Conservation (phyloP, 1,140 invertebrate genomes). For the Ips typographus region DNA sequence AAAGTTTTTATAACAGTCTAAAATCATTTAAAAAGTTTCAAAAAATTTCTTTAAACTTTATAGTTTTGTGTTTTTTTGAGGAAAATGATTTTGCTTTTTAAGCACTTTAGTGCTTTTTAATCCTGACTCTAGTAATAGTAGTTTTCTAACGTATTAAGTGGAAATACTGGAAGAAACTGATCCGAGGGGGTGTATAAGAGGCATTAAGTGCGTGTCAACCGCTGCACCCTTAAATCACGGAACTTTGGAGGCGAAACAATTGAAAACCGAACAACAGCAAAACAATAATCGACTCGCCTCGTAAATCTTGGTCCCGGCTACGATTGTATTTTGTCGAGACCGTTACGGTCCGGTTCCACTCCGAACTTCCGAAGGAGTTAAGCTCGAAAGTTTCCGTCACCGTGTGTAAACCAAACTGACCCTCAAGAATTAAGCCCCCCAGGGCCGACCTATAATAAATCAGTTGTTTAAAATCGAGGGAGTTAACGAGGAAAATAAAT, state of each 20-base stretch:
- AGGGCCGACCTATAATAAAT: slow-evolving; percentile 17
- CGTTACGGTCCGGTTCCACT: slow-evolving; percentile 31
- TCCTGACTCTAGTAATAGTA: too few species aligned
- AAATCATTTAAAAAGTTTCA: too few species aligned
- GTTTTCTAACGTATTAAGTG: too few species aligned
- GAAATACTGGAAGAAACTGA: too few species aligned
- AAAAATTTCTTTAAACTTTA: too few species aligned
- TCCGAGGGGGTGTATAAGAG: neutral
- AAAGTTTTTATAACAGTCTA: too few species aligned
- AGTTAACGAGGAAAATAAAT: slow-evolving; percentile 7
- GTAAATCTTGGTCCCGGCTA: slow-evolving; percentile 30
- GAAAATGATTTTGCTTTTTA: too few species aligned
- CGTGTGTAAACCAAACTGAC: slow-evolving; percentile 32
- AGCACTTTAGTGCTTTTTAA: too few species aligned
- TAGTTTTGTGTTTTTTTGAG: too few species aligned
- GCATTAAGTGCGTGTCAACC: slow-evolving; percentile 1
- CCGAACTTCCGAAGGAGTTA: slow-evolving; percentile 33
- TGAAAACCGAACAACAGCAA: slow-evolving; percentile 32
- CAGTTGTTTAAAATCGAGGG: slow-evolving; percentile 23
- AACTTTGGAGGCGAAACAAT: slow-evolving; percentile 21
- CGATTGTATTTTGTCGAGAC: slow-evolving; percentile 35
- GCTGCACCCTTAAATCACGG: slow-evolving; percentile 19
- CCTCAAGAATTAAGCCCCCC: slow-evolving; percentile 18
- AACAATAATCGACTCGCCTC: slow-evolving; percentile 35
- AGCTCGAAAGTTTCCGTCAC: slow-evolving; percentile 32